Percentiles rank a stretch among this genome's conserved stretches.
phyloP scores from a whole-genome alignment of 2,888 invertebrate genomes.

The Drosophila diplacantha region DNA sequence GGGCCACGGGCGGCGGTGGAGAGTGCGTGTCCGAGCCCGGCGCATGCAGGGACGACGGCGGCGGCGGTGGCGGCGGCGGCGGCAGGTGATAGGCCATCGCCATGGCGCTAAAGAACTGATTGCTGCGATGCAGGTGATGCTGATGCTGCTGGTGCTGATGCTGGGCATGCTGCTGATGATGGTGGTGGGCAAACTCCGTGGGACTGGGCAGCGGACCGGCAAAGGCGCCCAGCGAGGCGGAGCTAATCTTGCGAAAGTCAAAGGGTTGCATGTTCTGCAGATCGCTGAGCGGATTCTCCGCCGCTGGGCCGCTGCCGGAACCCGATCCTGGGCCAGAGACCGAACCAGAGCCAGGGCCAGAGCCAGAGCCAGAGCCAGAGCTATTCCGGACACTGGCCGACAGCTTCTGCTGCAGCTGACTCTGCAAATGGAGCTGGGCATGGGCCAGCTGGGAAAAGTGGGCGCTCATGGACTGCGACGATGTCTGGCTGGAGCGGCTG shows the following conservation, averaged over 20 bases:
- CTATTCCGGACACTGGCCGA: constrained; percentile 64
- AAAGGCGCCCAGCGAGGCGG: constrained; percentile 79
- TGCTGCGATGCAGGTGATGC: constrained; percentile 76
- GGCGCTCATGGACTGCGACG: constrained; percentile 78
- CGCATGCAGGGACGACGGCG: constrained; percentile 76
- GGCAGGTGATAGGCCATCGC: constrained; percentile 83
- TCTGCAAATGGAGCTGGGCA: constrained; percentile 77
- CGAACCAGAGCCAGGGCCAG: constrained; percentile 6
- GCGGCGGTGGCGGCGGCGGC: constrained; percentile 82
- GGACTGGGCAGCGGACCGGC: constrained; percentile 72
- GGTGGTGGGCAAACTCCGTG: constrained; percentile 74
- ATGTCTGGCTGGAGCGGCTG: constrained; percentile 14
- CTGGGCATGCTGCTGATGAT: constrained; percentile 38
- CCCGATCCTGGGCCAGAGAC: background rate
- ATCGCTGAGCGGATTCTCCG: constrained; percentile 84
- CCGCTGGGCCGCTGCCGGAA: constrained; percentile 45
- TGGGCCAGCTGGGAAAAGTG: constrained; percentile 76
- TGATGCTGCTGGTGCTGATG: constrained; percentile 72
- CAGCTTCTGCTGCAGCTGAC: constrained; percentile 77
- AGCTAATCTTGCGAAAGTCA: constrained; percentile 88
- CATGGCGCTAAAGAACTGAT: constrained; percentile 81
- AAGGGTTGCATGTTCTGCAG: constrained; percentile 97
- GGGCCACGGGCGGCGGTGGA: constrained; percentile 9
- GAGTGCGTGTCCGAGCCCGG: constrained; percentile 70
- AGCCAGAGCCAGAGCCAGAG: background rate